A percentile compares a stretch with the other conserved stretches of the same genome.
Conservation (phyloP, 2,888 invertebrate genomes). For the Himalopsyche anomala region DNA sequence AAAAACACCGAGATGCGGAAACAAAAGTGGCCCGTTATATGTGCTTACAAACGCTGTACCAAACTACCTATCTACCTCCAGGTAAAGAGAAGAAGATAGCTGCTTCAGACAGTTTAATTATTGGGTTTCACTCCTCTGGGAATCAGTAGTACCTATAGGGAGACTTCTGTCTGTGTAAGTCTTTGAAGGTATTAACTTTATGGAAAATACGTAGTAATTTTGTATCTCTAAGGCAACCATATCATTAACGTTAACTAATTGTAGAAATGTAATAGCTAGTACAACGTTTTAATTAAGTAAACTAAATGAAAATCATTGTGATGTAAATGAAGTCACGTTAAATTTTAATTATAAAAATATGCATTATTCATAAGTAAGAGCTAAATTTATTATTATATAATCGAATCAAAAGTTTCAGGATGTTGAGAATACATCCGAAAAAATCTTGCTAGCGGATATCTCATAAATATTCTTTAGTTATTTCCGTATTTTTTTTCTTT, state of each 20-base stretch:
- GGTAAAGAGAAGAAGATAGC: slow-evolving; percentile 30
- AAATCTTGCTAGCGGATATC: no score
- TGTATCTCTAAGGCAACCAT: neutral
- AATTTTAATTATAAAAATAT: no score
- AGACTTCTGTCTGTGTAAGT: neutral
- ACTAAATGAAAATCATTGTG: no score
- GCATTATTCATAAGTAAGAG: no score
- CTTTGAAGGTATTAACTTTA: slow-evolving; percentile 25
- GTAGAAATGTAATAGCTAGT: no score
- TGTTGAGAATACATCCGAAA: no score
- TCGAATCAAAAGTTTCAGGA: no score
- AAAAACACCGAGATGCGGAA: slow-evolving; percentile 18
- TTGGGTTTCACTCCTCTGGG: slow-evolving; percentile 50
- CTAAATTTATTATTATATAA: no score
- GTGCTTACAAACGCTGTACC: neutral
- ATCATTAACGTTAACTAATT: neutral
- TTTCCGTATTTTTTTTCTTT: no score
- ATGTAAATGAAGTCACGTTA: no score
- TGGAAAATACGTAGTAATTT: neutral
- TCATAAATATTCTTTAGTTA: no score
- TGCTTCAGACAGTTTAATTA: slow-evolving; percentile 64
- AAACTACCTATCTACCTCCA: neutral
- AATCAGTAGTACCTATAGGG: slow-evolving; percentile 14
- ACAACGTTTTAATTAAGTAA: no score
- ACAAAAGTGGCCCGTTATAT: slow-evolving; percentile 18